Percentiles rank a stretch among this genome's conserved stretches.
Evolutionary conservation across 2,113 vertebrate genomes (phyloP).

Genomic region (Mesembrinibis cayennensis): DNA sequence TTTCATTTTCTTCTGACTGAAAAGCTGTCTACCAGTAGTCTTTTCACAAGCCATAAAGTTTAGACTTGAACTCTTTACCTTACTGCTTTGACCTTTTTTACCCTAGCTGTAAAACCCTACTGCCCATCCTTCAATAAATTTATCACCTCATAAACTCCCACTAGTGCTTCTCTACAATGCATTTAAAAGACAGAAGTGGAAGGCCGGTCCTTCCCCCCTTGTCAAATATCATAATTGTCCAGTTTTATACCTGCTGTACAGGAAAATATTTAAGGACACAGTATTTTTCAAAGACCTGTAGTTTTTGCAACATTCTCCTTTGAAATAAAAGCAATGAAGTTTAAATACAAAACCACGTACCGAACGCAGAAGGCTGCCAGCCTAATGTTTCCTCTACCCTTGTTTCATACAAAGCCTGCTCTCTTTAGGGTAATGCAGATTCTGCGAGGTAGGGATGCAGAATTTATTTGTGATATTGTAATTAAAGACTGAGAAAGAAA

Average conservation of each 20-base stretch:
- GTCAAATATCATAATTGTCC: not conserved
- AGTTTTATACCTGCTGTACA: not conserved
- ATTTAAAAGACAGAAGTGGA: constrained; percentile 2
- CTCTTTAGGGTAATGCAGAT: not conserved
- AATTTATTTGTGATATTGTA: not conserved
- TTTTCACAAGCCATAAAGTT: constrained; percentile 78
- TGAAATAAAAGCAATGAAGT: not conserved
- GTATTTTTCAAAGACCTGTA: not conserved
- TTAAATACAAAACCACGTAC: not conserved
- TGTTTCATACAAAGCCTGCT: not conserved
- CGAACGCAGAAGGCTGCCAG: not conserved
- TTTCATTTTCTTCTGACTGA: not conserved
- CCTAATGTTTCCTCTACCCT: not conserved
- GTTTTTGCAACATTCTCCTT: not conserved
- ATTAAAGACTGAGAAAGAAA: not conserved
- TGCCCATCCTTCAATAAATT: constrained; percentile 78
- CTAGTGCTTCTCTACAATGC: constrained; percentile 8
- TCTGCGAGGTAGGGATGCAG: not conserved
- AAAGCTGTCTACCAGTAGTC: constrained; percentile 69
- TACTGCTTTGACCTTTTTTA: constrained; percentile 71
- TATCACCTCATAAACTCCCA: constrained; percentile 78
- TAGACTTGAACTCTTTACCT: constrained; percentile 81
- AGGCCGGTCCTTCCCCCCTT: not conserved
- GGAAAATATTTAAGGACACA: not conserved
- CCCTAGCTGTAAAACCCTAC: constrained; percentile 74